A percentile compares a stretch with the other conserved stretches of the same genome.
Evolutionary conservation across 2,888 invertebrate genomes (phyloP).

Genomic region (Philaethria dido): DNA sequence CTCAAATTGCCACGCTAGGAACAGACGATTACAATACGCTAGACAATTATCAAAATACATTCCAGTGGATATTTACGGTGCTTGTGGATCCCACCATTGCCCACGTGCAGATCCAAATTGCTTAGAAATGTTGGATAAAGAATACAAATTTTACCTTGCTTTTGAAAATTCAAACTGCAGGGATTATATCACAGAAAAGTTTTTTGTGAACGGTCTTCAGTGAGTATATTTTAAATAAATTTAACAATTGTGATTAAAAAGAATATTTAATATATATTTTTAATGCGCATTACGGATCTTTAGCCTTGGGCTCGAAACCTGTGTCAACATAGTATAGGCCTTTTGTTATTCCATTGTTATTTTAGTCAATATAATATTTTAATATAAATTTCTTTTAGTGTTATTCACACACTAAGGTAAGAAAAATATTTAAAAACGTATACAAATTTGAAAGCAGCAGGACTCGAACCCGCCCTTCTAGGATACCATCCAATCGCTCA

Average conservation of each 20-base stretch:
- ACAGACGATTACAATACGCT: slow-evolving; percentile 94
- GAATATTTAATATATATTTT: background rate
- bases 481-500: too few relatives aligned
- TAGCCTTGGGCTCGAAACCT: too few relatives aligned
- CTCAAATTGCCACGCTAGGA: slow-evolving; percentile 97
- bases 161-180: slow-evolving; percentile 98
- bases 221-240: slow-evolving; percentile 69
- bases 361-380: too few relatives aligned
- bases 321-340: background rate
- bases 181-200: slow-evolving; percentile 98
- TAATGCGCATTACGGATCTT: too few relatives aligned
- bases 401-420: too few relatives aligned
- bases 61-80: slow-evolving; percentile 95
- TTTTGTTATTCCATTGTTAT: too few relatives aligned
- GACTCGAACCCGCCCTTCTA: too few relatives aligned
- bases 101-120: slow-evolving; percentile 93
- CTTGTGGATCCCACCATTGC: slow-evolving; percentile 93
- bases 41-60: slow-evolving; percentile 93
- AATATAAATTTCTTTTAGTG: too few relatives aligned
- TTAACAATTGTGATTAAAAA: background rate
- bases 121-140: slow-evolving; percentile 94
- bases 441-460: too few relatives aligned
- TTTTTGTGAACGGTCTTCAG: slow-evolving; percentile 97
- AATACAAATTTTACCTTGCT: slow-evolving; percentile 98
- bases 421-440: too few relatives aligned